Base-by-base conservation (phyloP, 2,797 vertebrate genomes). In the Syngnathus acus region DNA sequence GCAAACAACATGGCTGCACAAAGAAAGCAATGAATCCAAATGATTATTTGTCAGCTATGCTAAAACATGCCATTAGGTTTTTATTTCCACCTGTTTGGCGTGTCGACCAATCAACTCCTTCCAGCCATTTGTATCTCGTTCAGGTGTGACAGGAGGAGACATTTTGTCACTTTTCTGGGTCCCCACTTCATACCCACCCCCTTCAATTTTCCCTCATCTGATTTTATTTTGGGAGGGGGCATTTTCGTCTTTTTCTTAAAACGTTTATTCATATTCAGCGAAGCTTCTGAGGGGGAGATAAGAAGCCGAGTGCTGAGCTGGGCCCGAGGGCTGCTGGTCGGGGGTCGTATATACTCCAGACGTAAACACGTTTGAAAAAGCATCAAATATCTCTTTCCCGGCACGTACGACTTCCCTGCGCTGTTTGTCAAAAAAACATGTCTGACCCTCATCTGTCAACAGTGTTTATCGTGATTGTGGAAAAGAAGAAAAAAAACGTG, bases 211-310 rank as follows among this genome's bases (percentile, higher is more conserved):
- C 26, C 26, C 26, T 32, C 26, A 32, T 32, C 26, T 32, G 3
- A 32, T 80, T 82, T 71, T 67, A 72, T 48, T 78, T 76, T 21
- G 71, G 1, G 10, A 0, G 8, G 50, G 19, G n/a, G n/a, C 1
- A 13, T 57, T 37, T 51, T 32, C 13, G n/a, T 55, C 53, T 26
- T 55, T 55, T 55, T 54, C 7, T 19, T 50, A 26, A 45, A 19
- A 85, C 86, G 80, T 86, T 87, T 87, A 87, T 86, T 89, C 82
- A 84, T 84, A 81, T 61, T 42, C 40, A 75, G 71, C 19, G 42
- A 70, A 78, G 78, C 17, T 86, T 88, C 71, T 79, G 77, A 77
- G 80, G 68, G 71, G 32, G 71, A 76, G 84, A 89, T 86, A 87
- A 86, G 76, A 79, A 74, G 76, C 77, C 78, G 68, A 86, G 77